Base-by-base conservation (phyloP, 2,797 vertebrate genomes). In the Megaceryle alcyon region DNA sequence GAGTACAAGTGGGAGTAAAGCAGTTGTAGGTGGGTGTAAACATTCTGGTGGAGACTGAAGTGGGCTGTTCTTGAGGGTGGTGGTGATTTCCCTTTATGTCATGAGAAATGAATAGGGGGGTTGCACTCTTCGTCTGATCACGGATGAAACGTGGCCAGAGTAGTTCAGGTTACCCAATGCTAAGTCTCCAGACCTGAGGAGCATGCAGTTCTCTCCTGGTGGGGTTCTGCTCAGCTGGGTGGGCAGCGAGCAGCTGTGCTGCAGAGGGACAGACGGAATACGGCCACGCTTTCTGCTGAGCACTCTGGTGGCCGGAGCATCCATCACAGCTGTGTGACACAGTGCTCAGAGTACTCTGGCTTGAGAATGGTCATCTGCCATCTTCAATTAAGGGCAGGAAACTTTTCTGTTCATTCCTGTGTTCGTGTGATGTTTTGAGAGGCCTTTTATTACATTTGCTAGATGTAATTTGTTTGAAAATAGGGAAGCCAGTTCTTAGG, bases 101-200 rank as follows among this genome's bases (percentile, higher is more conserved):
- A 21, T 26, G 31, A 82, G 41, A 26, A 66, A 66, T 48, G 37
- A 70, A 22, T 12, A 14, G 63, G 26, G 23, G 12, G 19, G 28
- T 61, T 49, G 54, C 6, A n/a, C 14, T 28, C 26, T 37, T 26
- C 14, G 39, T 33, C 29, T 35, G 28, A 9, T 51, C 20, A 2
- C 21, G 0, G 6, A 9, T 31, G 66, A 29, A 61, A 9, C 0
- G 8, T n/a, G 79, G 16, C 54, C 2, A 3, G 29, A 25, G 9
- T 46, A 59, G 57, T 25, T 12, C 2, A 4, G 44, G 49, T 35
- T 44, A 16, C 22, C 39, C 22, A 20, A 7, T 2, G 1, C 25
- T 31, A 12, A 3, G 26, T 53, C 49, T 46, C 23, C 16, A 5
- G 73, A 31, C 41, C 37, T 23, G 56, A 22, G 7, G 20, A 4